phyloP scores from a whole-genome alignment of 2,113 vertebrate genomes.

The Centrocercus urophasianus region DNA sequence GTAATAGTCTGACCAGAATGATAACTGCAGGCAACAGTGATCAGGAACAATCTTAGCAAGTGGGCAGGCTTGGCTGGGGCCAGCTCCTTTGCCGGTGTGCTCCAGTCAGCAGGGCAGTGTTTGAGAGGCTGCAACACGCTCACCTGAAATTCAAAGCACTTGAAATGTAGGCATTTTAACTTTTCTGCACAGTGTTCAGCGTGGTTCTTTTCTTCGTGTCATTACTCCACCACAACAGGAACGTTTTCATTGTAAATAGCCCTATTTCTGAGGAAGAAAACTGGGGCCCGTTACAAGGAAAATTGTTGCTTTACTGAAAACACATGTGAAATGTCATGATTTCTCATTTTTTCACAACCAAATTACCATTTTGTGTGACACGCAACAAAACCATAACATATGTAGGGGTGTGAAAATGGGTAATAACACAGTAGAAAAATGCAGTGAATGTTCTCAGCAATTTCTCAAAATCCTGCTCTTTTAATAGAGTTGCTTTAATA shows the following conservation, averaged over 20 bases:
- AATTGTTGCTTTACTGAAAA: constrained; percentile 71
- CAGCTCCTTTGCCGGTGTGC: not conserved
- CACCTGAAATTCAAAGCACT: constrained; percentile 3
- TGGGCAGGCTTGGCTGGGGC: not conserved
- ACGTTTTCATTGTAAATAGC: constrained; percentile 69
- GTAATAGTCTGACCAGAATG: not conserved
- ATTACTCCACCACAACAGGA: constrained; percentile 63
- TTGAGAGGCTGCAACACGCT: not conserved
- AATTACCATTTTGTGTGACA: constrained; percentile 71
- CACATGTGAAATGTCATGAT: constrained; percentile 74
- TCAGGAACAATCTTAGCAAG: not conserved
- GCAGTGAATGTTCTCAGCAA: not conserved
- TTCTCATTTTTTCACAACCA: constrained; percentile 66
- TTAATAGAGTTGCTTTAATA: constrained; percentile 28
- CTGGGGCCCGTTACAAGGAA: constrained; percentile 56
- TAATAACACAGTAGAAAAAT: constrained; percentile 60
- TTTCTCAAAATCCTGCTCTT: constrained; percentile 32
- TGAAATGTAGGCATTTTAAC: not conserved
- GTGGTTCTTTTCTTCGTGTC: constrained; percentile 38
- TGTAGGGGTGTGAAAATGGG: constrained; percentile 63
- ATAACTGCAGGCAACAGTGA: not conserved
- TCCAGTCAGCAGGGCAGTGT: accelerated
- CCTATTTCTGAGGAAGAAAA: constrained; percentile 49
- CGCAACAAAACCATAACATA: constrained; percentile 68
- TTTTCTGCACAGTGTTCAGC: not conserved